Evolutionary conservation across 2,888 invertebrate species (phyloP).

Genomic region (Archaeoteleia sp.): DNA sequence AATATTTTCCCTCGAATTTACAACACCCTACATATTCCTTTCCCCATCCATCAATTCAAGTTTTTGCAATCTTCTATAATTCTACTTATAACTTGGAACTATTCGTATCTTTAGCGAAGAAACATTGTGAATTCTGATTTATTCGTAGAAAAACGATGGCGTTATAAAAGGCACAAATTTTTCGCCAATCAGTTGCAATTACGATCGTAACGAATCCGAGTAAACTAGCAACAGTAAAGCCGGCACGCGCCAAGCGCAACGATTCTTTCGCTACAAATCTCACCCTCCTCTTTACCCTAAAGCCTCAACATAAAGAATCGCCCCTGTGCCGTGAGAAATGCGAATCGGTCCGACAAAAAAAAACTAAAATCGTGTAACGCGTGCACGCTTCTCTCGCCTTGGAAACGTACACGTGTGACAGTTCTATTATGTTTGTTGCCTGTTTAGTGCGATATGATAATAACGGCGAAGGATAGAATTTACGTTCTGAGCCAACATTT

Average conservation of each 20-base stretch:
- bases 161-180: slow-evolving; percentile 59
- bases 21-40: too few relatives aligned
- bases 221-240: slow-evolving; percentile 45
- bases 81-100: too few relatives aligned
- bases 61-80: too few relatives aligned
- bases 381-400: slow-evolving; percentile 24
- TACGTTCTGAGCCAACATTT: too few relatives aligned
- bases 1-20: too few relatives aligned
- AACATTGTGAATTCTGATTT: too few relatives aligned
- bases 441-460: slow-evolving; percentile 23
- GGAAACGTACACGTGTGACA: slow-evolving; percentile 53
- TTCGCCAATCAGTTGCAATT: slow-evolving; percentile 70
- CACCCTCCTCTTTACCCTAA: slow-evolving; percentile 54
- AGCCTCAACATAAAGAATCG: slow-evolving; percentile 55
- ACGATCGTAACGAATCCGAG: slow-evolving; percentile 68
- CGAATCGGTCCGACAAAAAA: slow-evolving; percentile 54
- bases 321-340: slow-evolving; percentile 68
- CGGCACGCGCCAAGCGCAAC: slow-evolving; percentile 63
- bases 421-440: slow-evolving; percentile 59
- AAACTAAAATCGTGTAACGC: slow-evolving; percentile 52
- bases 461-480: too few relatives aligned
- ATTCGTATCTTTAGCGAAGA: too few relatives aligned
- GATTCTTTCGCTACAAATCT: slow-evolving; percentile 62
- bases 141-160: background rate
- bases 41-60: too few relatives aligned